Evolutionary conservation across 2,113 vertebrate species (phyloP).

Genomic region (Saguinus imperator): DNA sequence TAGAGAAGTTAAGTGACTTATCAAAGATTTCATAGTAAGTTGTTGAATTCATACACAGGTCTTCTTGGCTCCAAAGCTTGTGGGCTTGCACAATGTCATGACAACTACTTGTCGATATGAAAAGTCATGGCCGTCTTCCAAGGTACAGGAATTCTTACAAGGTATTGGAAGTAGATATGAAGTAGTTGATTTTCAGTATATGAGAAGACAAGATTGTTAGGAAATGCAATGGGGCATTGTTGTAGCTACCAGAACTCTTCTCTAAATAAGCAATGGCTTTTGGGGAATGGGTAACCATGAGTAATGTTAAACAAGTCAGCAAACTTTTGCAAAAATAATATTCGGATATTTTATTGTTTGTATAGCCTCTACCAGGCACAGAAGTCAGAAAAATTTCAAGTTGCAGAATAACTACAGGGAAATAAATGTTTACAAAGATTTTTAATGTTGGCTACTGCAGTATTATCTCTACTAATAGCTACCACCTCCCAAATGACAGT

Average conservation of each 20-base stretch:
- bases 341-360: not conserved
- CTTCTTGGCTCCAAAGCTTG: not conserved
- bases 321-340: not conserved
- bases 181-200: not conserved
- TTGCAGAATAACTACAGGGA: not conserved
- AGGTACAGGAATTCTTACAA: not conserved
- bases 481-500: not conserved
- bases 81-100: not conserved
- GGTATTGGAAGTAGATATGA: not conserved
- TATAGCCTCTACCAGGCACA: not conserved
- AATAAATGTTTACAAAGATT: conserved; percentile 23
- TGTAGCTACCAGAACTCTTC: not conserved
- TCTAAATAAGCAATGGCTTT: not conserved
- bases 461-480: not conserved
- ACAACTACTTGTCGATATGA: not conserved
- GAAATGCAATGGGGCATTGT: not conserved
- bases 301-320: not conserved
- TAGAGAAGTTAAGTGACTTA: not conserved
- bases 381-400: not conserved
- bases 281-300: not conserved
- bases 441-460: not conserved
- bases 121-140: not conserved
- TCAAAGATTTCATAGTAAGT: not conserved
- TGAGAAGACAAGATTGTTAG: not conserved
- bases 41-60: not conserved